These are phyloP conservation scores for Drosophila nigromelanica DNA, from an alignment of 1,140 invertebrate species.

Conservation along the genomic window DNA sequence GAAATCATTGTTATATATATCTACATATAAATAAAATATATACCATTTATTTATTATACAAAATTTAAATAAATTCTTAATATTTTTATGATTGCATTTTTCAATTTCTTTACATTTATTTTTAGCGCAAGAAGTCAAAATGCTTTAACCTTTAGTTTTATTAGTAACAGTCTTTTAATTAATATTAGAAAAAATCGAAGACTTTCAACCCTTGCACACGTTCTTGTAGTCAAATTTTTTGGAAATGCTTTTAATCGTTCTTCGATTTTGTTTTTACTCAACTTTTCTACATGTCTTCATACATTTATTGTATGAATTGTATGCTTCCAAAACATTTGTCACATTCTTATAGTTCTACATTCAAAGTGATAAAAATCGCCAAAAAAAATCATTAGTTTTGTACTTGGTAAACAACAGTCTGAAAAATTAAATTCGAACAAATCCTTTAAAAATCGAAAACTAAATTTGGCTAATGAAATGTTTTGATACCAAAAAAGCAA, in stretches of 20 bases:
- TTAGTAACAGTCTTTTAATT: neutral
- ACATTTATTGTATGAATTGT: conserved; percentile 13
- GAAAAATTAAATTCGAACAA: conserved; percentile 50
- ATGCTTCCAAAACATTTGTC: conserved; percentile 24
- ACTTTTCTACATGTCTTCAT: conserved; percentile 17
- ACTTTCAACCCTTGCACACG: conserved; percentile 10
- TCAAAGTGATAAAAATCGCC: conserved; percentile 53
- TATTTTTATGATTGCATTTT: conserved; percentile 46
- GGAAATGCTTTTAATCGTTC: conserved; percentile 22
- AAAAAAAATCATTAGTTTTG: conserved; percentile 55
- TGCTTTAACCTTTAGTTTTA: conserved; percentile 35
- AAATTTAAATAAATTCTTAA: conserved; percentile 31
- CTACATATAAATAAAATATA: conserved; percentile 29
- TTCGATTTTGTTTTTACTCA: neutral
- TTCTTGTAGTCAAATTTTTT: conserved; percentile 19
- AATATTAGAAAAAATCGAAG: neutral
- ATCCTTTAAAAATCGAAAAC: conserved; percentile 30
- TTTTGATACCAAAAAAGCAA: conserved; percentile 58
- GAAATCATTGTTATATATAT: conserved; percentile 44
- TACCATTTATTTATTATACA: conserved; percentile 39
- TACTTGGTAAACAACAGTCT: conserved; percentile 64
- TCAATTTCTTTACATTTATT: conserved; percentile 28
- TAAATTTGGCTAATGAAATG: conserved; percentile 56
- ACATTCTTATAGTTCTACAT: conserved; percentile 26
- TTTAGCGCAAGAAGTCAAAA: conserved; percentile 68